A percentile compares a stretch with the other conserved stretches of the same genome.
These are phyloP conservation scores for Karalla daura DNA, from an alignment of 2,797 vertebrate genomes.

Conservation along the genomic window DNA sequence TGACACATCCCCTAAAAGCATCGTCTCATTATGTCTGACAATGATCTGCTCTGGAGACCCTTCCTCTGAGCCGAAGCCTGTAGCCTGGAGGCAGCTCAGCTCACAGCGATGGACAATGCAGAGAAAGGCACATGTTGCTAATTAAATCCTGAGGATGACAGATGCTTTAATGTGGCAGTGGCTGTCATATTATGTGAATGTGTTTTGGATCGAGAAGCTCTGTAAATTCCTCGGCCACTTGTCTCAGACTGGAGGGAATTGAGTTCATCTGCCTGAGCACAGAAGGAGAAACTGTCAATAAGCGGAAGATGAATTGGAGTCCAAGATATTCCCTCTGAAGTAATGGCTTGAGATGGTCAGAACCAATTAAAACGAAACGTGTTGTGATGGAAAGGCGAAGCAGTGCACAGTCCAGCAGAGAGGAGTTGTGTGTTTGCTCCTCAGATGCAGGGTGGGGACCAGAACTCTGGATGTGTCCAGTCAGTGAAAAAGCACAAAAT, in stretches of 20 bases:
- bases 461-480: neutral
- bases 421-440: neutral
- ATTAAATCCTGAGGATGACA: slow-evolving; percentile 76
- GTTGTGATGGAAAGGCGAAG: slow-evolving; percentile 47
- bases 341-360: slow-evolving; percentile 60
- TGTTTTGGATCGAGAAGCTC: slow-evolving; percentile 58
- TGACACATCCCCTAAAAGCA: slow-evolving; percentile 42
- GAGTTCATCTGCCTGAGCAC: slow-evolving; percentile 52
- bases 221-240: slow-evolving; percentile 52
- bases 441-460: neutral
- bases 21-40: slow-evolving; percentile 46
- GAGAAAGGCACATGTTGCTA: slow-evolving; percentile 64
- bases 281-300: slow-evolving; percentile 57
- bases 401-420: slow-evolving; percentile 16
- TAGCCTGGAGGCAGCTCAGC: slow-evolving; percentile 73
- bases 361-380: slow-evolving; percentile 49
- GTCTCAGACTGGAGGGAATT: slow-evolving; percentile 55
- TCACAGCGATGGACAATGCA: slow-evolving; percentile 48
- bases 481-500: neutral
- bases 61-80: slow-evolving; percentile 28
- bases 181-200: slow-evolving; percentile 63
- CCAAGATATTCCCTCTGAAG: slow-evolving; percentile 32
- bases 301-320: slow-evolving; percentile 49
- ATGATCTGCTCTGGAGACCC: slow-evolving; percentile 35
- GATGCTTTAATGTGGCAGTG: slow-evolving; percentile 75